Percentiles rank a stretch among this genome's conserved stretches.
Evolutionary conservation across 2,888 invertebrate genomes (phyloP).

Genomic region (Spatulosminthurus flaviceps): DNA sequence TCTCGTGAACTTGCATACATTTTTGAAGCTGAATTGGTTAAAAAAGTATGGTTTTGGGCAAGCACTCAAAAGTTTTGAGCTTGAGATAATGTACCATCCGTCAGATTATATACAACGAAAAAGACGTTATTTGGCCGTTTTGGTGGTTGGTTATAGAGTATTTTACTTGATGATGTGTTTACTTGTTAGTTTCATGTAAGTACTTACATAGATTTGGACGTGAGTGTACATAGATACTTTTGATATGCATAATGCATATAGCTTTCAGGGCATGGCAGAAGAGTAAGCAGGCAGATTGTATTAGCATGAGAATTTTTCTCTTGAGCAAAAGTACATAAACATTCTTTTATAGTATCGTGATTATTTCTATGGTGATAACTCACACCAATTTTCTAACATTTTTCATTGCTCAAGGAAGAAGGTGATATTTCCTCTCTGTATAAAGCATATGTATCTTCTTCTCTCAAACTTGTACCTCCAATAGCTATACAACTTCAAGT

Average conservation of each 20-base stretch:
- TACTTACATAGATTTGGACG: background rate
- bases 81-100: background rate
- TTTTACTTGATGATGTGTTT: background rate
- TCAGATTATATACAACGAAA: too few species aligned
- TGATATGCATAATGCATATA: background rate
- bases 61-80: background rate
- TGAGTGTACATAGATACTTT: too few species aligned
- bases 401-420: slow-evolving; percentile 15
- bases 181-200: too few species aligned
- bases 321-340: slow-evolving; percentile 16
- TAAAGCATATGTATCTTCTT: background rate
- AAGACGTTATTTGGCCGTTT: background rate
- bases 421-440: slow-evolving; percentile 5
- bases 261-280: background rate
- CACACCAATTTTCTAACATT: slow-evolving; percentile 24
- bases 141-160: background rate
- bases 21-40: background rate
- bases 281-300: too few species aligned
- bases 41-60: background rate
- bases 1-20: slow-evolving; percentile 14
- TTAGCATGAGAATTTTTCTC: slow-evolving; percentile 27
- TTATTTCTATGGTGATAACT: slow-evolving; percentile 28
- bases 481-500: background rate
- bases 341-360: slow-evolving; percentile 28
- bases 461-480: slow-evolving; percentile 9